Conservation (phyloP, 2,797 vertebrate genomes). For the Caiman crocodilus region DNA sequence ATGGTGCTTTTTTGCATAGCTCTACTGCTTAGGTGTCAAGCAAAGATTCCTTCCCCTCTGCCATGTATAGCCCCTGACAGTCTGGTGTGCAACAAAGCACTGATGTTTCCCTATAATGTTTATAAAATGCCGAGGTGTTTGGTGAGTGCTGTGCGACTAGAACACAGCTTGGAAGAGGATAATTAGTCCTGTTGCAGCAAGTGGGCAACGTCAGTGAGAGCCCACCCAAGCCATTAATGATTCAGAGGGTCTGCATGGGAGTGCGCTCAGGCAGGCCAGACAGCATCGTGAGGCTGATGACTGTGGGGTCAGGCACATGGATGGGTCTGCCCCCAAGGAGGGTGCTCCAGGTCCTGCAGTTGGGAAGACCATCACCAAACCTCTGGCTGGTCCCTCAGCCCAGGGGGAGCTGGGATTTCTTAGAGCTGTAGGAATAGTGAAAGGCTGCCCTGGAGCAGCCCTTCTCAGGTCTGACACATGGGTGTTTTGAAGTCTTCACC, state of each 20-base stretch:
- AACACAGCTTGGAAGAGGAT: not conserved
- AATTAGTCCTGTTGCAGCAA: slow-evolving; percentile 4
- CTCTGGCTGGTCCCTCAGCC: not conserved
- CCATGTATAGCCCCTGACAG: slow-evolving; percentile 19
- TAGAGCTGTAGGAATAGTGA: not conserved
- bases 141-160: not conserved
- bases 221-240: not conserved
- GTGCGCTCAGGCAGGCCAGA: slow-evolving; percentile 27
- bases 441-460: not conserved
- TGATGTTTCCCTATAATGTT: slow-evolving; percentile 11
- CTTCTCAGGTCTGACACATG: not conserved
- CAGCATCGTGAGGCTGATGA: slow-evolving; percentile 24
- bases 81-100: slow-evolving; percentile 11
- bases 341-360: too few relatives aligned
- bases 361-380: not conserved
- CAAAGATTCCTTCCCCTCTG: not conserved
- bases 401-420: not conserved
- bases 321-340: too few relatives aligned
- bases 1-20: too few relatives aligned
- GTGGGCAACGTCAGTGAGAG: not conserved
- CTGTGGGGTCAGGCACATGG: too few relatives aligned
- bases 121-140: slow-evolving; percentile 38
- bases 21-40: not conserved
- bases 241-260: not conserved
- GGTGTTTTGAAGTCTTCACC: not conserved